Evolutionary conservation across 2,797 vertebrate genomes (phyloP).

Genomic region (Enteromius radiatus): DNA sequence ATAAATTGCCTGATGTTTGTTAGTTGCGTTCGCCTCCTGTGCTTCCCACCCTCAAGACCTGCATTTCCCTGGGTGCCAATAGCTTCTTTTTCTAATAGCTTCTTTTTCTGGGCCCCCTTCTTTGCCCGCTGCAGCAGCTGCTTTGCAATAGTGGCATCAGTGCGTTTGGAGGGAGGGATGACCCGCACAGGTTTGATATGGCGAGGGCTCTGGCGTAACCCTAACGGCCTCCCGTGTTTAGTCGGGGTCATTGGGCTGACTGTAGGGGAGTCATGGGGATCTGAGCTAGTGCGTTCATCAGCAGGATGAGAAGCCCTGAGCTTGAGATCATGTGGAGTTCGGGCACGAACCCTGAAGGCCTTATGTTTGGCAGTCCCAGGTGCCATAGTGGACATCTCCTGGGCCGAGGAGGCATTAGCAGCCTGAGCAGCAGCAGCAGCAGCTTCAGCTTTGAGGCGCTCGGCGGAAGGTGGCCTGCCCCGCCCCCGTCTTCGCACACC

Average conservation of each 20-base stretch:
- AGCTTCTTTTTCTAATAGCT: slow-evolving; percentile 90
- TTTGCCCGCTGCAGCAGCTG: slow-evolving; percentile 96
- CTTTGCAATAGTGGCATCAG: slow-evolving; percentile 94
- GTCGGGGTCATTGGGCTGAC: slow-evolving; percentile 69
- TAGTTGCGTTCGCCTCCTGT: slow-evolving; percentile 88
- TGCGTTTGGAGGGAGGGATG: slow-evolving; percentile 93
- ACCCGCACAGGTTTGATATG: slow-evolving; percentile 93
- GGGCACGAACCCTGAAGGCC: slow-evolving; percentile 79
- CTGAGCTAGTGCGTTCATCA: slow-evolving; percentile 66
- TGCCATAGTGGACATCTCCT: slow-evolving; percentile 60
- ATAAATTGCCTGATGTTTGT: slow-evolving; percentile 99
- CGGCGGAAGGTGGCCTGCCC: slow-evolving; percentile 91
- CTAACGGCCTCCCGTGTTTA: slow-evolving; percentile 72
- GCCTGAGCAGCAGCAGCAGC: slow-evolving; percentile 73
- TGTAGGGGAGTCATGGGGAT: slow-evolving; percentile 44
- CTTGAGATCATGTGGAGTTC: slow-evolving; percentile 66
- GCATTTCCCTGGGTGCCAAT: slow-evolving; percentile 78
- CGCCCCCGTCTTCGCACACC: slow-evolving; percentile 85
- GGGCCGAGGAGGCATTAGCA: slow-evolving; percentile 29
- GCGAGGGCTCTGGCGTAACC: slow-evolving; percentile 92
- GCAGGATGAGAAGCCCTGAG: slow-evolving; percentile 63
- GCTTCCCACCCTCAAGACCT: slow-evolving; percentile 74
- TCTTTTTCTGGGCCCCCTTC: slow-evolving; percentile 89
- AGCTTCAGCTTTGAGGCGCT: slow-evolving; percentile 88
- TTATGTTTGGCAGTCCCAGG: slow-evolving; percentile 84